phyloP scores from a whole-genome alignment of 2,888 invertebrate genomes.

The Drosophila borborema region DNA sequence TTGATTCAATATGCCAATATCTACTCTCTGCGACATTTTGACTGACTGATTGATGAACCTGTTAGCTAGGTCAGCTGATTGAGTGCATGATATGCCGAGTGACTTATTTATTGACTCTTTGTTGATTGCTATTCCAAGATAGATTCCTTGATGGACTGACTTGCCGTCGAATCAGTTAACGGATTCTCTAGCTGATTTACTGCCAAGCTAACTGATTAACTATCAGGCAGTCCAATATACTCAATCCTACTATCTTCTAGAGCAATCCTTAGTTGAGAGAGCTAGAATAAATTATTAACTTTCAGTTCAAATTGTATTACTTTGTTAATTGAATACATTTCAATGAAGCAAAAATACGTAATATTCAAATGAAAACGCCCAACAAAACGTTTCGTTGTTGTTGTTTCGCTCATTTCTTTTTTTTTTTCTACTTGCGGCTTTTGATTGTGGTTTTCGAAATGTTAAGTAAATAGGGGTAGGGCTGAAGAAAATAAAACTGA shows the following conservation, averaged over 20 bases:
- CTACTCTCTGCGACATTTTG: neutral
- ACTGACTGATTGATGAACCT: neutral
- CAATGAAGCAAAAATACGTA: neutral
- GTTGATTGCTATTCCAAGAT: neutral
- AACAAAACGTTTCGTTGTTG: neutral
- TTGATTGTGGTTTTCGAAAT: conserved; percentile 9
- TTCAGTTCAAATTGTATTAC: neutral
- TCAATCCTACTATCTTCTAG: too few species aligned
- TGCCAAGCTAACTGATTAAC: neutral
- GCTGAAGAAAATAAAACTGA: neutral
- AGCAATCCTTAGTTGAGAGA: too few species aligned
- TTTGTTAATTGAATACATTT: neutral
- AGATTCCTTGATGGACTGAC: neutral
- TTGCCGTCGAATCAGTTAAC: neutral
- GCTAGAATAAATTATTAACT: too few species aligned
- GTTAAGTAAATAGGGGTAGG: conserved; percentile 2
- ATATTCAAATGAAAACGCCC: neutral
- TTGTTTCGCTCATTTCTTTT: neutral
- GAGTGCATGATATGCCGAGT: neutral
- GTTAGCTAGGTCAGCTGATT: neutral
- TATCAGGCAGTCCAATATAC: neutral
- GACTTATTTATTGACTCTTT: neutral
- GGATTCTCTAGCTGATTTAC: neutral
- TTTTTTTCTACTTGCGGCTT: conserved; percentile 1
- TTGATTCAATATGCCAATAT: neutral